Percentiles rank a stretch among this genome's conserved stretches.
phyloP scores from a whole-genome alignment of 2,888 invertebrate species.

The Drosophila ezoana region DNA sequence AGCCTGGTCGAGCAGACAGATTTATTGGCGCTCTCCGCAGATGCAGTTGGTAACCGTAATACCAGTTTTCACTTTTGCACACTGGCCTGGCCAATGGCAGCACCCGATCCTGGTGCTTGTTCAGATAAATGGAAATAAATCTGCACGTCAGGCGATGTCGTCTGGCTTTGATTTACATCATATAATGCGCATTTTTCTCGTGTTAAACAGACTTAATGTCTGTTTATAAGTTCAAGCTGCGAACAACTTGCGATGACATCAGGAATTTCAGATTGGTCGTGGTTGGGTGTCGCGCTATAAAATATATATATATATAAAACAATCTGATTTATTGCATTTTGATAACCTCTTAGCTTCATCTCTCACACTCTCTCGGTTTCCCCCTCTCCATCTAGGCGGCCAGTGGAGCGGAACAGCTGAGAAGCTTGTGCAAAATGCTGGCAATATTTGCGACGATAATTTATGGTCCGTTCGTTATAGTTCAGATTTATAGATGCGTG shows the following conservation, averaged over 20 bases:
- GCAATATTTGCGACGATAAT: constrained; percentile 73
- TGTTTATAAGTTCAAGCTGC: constrained; percentile 60
- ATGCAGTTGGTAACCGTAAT: constrained; percentile 40
- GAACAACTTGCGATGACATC: constrained; percentile 20
- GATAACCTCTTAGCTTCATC: constrained; percentile 68
- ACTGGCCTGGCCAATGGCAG: constrained; percentile 24
- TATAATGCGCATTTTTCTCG: constrained; percentile 72
- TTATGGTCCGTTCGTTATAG: constrained; percentile 58
- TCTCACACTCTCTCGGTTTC: constrained; percentile 20
- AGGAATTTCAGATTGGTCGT: constrained; percentile 38
- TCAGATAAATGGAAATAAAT: constrained; percentile 64
- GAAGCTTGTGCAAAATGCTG: constrained; percentile 64
- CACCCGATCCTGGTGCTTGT: constrained; percentile 25
- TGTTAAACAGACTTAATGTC: constrained; percentile 79
- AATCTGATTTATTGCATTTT: constrained; percentile 79
- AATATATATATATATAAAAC: constrained; percentile 55
- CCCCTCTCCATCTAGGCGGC: constrained; percentile 17
- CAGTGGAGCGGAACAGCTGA: constrained; percentile 55
- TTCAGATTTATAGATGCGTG: constrained; percentile 58
- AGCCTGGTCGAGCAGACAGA: constrained; percentile 46
- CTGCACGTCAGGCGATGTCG: constrained; percentile 55
- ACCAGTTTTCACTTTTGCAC: constrained; percentile 68
- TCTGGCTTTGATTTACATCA: constrained; percentile 69
- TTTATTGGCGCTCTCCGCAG: constrained; percentile 44
- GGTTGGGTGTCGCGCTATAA: constrained; percentile 62